These are phyloP conservation scores for Tonatia bakeri DNA, from an alignment of 2,113 vertebrate genomes.

Conservation along the genomic window DNA sequence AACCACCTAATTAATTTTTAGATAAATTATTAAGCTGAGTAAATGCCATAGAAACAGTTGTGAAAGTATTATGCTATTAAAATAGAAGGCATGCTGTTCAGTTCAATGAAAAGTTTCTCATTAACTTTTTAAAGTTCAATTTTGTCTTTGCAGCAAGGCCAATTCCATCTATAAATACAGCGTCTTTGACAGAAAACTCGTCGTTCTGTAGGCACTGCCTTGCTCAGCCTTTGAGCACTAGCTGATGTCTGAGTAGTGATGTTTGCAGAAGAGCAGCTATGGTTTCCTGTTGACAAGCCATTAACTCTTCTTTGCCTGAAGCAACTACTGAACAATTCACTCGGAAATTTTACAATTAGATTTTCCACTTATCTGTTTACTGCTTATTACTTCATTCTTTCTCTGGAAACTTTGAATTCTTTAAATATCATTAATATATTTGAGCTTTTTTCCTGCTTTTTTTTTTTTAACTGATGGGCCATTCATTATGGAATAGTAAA, in stretches of 20 bases:
- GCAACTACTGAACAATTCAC: slow-evolving; percentile 51
- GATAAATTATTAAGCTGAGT: slow-evolving; percentile 20
- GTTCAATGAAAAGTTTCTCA: slow-evolving; percentile 26
- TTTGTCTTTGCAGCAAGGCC: slow-evolving; percentile 37
- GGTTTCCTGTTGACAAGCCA: slow-evolving; percentile 55
- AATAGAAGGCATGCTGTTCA: neutral
- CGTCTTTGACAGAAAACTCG: slow-evolving; percentile 49
- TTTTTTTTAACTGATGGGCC: slow-evolving; percentile 14
- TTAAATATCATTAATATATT: slow-evolving; percentile 41
- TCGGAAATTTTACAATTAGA: slow-evolving; percentile 65
- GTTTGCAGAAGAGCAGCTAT: slow-evolving; percentile 52
- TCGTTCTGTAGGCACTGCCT: slow-evolving; percentile 39
- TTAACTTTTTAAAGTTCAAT: slow-evolving; percentile 63
- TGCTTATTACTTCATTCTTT: slow-evolving; percentile 51
- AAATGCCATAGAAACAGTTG: neutral
- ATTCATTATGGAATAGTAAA: slow-evolving; percentile 67
- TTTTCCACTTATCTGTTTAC: slow-evolving; percentile 56
- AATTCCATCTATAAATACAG: slow-evolving; percentile 60
- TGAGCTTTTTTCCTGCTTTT: neutral
- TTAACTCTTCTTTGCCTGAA: slow-evolving; percentile 68
- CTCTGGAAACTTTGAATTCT: slow-evolving; percentile 19
- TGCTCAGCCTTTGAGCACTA: slow-evolving; percentile 67
- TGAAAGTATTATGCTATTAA: neutral
- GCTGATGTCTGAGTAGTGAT: slow-evolving; percentile 34
- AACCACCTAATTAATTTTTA: slow-evolving; percentile 50